phyloP scores from a whole-genome alignment of 2,113 vertebrate genomes.

The Hyla sarda region DNA sequence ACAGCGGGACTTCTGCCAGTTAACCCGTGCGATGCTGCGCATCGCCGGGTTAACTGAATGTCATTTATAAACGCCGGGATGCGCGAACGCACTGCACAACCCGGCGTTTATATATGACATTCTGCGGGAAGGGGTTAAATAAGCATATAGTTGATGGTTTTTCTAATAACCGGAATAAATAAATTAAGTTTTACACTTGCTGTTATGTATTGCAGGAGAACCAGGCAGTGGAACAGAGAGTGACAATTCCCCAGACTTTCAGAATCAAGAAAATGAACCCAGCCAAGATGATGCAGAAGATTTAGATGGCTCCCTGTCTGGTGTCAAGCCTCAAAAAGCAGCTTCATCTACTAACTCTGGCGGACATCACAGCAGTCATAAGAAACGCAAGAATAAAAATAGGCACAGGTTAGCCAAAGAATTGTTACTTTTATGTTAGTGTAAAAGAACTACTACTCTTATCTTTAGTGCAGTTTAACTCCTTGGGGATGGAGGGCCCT shows the following conservation, averaged over 20 bases:
- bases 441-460: no score
- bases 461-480: no score
- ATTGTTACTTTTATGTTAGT: neutral
- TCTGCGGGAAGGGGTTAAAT: no score
- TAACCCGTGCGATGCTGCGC: no score
- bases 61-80: no score
- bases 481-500: no score
- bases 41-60: no score
- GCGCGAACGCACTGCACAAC: no score
- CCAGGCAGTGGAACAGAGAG: constrained; percentile 96
- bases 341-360: constrained; percentile 90
- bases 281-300: constrained; percentile 95
- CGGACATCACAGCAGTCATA: constrained; percentile 96
- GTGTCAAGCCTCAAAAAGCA: constrained; percentile 95
- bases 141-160: no score
- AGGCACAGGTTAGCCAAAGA: constrained; percentile 88
- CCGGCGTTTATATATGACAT: no score
- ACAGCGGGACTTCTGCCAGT: no score
- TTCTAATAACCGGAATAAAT: neutral
- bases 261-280: constrained; percentile 98
- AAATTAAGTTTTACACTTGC: neutral
- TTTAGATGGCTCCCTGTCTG: constrained; percentile 89
- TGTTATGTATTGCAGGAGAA: constrained; percentile 77
- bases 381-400: constrained; percentile 99
- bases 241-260: constrained; percentile 95